phyloP scores from a whole-genome alignment of 2,797 vertebrate species.

The Lithobates pipiens region DNA sequence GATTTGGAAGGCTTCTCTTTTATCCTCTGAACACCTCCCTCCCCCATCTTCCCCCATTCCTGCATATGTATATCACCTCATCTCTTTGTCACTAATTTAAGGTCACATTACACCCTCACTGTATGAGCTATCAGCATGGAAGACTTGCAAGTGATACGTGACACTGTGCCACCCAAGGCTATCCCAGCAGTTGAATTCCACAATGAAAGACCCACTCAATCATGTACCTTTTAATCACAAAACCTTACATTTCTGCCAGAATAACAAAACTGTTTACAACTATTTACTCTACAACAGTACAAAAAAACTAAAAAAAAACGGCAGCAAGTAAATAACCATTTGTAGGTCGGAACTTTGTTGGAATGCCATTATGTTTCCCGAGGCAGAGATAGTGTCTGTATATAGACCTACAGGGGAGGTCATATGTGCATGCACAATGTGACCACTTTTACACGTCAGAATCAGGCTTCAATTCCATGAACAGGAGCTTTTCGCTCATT shows the following conservation, averaged over 20 bases:
- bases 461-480: neutral
- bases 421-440: neutral
- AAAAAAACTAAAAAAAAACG: neutral
- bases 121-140: conserved; percentile 58
- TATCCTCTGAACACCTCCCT: conserved; percentile 58
- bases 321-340: conserved; percentile 16
- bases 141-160: conserved; percentile 55
- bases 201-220: conserved; percentile 37
- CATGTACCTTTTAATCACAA: conserved; percentile 38
- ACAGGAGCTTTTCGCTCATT: neutral
- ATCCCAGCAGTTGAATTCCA: conserved; percentile 48
- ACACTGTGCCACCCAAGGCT: conserved; percentile 55
- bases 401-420: neutral
- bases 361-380: neutral
- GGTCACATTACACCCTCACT: conserved; percentile 60
- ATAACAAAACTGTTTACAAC: conserved; percentile 18
- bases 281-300: neutral
- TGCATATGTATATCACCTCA: conserved; percentile 63
- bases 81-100: conserved; percentile 60
- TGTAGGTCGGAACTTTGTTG: neutral
- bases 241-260: conserved; percentile 24
- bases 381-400: neutral
- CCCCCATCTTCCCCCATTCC: conserved; percentile 57
- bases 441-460: neutral
- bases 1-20: conserved; percentile 56